Conservation (phyloP, 2,888 invertebrate species). For the Drosophila cognata region DNA sequence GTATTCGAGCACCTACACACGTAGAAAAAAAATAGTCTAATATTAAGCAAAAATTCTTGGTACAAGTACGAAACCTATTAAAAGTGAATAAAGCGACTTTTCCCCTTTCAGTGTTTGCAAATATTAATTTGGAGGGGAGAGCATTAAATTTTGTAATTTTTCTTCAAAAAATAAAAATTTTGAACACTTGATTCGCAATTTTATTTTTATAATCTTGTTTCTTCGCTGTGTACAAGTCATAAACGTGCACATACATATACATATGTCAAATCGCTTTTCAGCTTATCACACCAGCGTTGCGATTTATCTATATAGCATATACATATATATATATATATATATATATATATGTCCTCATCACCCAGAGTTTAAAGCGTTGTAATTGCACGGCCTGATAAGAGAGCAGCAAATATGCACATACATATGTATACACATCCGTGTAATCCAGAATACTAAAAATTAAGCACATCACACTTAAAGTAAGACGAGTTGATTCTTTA, state of each 20-base stretch:
- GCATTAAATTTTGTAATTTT: neutral
- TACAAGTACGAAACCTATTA: neutral
- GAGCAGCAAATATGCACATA: neutral
- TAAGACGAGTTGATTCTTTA: neutral
- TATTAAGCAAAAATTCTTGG: neutral
- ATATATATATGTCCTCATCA: neutral
- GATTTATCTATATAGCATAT: slow-evolving; percentile 19
- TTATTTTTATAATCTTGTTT: neutral
- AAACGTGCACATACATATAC: neutral
- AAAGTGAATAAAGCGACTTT: neutral
- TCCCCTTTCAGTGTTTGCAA: neutral
- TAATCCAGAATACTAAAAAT: neutral
- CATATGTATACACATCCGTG: neutral
- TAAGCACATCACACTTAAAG: slow-evolving; percentile 1
- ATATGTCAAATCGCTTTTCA: neutral
- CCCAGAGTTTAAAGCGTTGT: neutral
- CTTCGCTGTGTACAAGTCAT: neutral
- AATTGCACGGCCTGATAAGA: slow-evolving; percentile 27
- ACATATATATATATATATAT: neutral
- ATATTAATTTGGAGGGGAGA: neutral
- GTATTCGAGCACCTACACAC: neutral
- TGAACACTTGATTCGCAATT: neutral
- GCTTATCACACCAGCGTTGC: slow-evolving; percentile 11
- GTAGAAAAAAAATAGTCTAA: neutral
- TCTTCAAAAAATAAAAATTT: neutral